Evolutionary conservation across 2,113 vertebrate species (phyloP).

Genomic region (Polyodon spathula): DNA sequence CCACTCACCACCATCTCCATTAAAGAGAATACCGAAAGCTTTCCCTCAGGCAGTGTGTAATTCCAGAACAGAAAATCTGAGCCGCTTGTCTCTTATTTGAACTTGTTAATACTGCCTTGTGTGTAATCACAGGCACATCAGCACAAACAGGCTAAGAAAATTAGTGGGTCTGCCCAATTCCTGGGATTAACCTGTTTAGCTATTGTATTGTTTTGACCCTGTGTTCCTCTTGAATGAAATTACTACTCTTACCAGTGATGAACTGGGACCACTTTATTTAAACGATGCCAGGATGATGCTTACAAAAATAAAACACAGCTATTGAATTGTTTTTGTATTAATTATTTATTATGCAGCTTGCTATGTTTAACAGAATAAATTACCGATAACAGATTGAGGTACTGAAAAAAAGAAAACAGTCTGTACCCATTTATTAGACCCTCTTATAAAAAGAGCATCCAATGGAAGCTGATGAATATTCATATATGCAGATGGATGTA

Average conservation of each 20-base stretch:
- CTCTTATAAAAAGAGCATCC: not conserved
- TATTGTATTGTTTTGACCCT: no score
- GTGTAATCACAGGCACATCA: no score
- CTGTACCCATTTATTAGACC: not conserved
- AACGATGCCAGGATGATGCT: not conserved
- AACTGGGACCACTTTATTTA: not conserved
- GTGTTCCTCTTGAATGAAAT: not conserved
- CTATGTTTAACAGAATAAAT: not conserved
- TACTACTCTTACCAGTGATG: not conserved
- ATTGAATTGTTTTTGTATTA: not conserved
- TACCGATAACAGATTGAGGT: not conserved
- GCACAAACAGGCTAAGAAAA: no score
- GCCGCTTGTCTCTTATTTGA: no score
- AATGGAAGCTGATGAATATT: not conserved
- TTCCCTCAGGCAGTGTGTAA: no score
- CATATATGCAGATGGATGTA: not conserved
- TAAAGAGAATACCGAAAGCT: no score
- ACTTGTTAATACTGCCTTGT: no score
- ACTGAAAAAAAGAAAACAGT: conserved; percentile 1
- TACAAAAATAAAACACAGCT: not conserved
- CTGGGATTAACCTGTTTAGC: no score
- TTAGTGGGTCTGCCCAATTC: no score
- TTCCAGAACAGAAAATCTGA: no score
- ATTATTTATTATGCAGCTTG: not conserved
- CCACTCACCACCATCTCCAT: no score